These are phyloP conservation scores for Escarpia spicata DNA, from an alignment of 2,888 invertebrate species.

Conservation along the genomic window DNA sequence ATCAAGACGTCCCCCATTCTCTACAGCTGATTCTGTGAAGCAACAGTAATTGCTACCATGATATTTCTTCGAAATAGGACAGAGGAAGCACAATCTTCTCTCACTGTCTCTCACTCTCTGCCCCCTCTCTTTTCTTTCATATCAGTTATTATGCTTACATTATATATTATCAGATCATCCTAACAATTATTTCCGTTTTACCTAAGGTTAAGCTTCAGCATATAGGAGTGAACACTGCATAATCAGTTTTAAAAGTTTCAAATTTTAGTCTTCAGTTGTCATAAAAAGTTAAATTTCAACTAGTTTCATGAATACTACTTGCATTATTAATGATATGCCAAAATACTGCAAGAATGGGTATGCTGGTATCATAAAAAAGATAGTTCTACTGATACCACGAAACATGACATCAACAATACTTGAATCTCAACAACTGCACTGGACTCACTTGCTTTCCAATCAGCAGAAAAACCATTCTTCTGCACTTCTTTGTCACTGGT, in stretches of 20 bases:
- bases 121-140: neutral
- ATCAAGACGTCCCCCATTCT: neutral
- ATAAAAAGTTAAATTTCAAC: neutral
- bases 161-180: neutral
- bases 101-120: neutral
- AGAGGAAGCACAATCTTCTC: neutral
- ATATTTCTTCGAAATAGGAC: neutral
- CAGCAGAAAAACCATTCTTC: conserved; percentile 82
- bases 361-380: too few species aligned
- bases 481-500: conserved; percentile 93
- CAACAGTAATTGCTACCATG: neutral
- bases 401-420: conserved; percentile 66
- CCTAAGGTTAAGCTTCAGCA: neutral
- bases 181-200: neutral
- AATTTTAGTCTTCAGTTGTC: neutral
- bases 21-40: neutral
- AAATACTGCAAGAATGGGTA: neutral
- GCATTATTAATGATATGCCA: neutral
- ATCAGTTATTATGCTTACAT: neutral
- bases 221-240: neutral
- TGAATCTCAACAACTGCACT: conserved; percentile 26
- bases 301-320: neutral
- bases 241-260: neutral
- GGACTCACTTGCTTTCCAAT: conserved; percentile 55
- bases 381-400: neutral